These are phyloP conservation scores for Cosmorhoe ocellata DNA, from an alignment of 2,888 invertebrate species.

Conservation along the genomic window DNA sequence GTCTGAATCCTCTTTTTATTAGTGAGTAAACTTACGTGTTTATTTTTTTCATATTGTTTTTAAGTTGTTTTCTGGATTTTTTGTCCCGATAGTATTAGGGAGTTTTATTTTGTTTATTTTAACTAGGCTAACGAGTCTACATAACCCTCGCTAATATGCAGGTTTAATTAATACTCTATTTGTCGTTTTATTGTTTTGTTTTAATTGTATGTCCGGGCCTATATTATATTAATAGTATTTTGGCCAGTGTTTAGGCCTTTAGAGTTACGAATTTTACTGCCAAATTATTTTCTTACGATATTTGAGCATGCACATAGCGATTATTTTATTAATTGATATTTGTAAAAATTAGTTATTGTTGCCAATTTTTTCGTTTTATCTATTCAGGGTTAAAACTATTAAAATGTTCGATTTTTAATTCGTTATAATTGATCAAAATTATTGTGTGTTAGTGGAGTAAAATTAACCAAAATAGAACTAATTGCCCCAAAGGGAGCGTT, in stretches of 20 bases:
- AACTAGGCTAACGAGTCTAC: slow-evolving; percentile 72
- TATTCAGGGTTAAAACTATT: slow-evolving; percentile 81
- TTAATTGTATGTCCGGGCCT: slow-evolving; percentile 77
- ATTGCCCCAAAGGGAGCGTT: slow-evolving; percentile 81
- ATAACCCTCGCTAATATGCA: slow-evolving; percentile 69
- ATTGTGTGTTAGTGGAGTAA: slow-evolving; percentile 80
- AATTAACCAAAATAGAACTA: slow-evolving; percentile 78
- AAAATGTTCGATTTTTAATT: slow-evolving; percentile 77
- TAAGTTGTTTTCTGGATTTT: slow-evolving; percentile 79
- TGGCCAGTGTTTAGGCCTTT: slow-evolving; percentile 80
- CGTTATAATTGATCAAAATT: slow-evolving; percentile 82
- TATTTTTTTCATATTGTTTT: slow-evolving; percentile 81
- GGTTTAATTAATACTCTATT: slow-evolving; percentile 80
- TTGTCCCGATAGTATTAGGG: slow-evolving; percentile 83
- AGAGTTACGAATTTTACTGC: slow-evolving; percentile 82
- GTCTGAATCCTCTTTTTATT: slow-evolving; percentile 80
- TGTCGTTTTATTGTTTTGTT: slow-evolving; percentile 78
- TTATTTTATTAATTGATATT: slow-evolving; percentile 79
- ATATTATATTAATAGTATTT: slow-evolving; percentile 80
- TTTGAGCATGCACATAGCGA: slow-evolving; percentile 82
- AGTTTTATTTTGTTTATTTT: slow-evolving; percentile 80
- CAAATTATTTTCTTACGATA: slow-evolving; percentile 82
- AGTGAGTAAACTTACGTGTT: slow-evolving; percentile 81
- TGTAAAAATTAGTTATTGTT: slow-evolving; percentile 79
- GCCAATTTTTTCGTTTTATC: slow-evolving; percentile 78